These are phyloP conservation scores for Pseudorhombus dupliciocellatus DNA, from an alignment of 2,113 vertebrate genomes.

Conservation along the genomic window DNA sequence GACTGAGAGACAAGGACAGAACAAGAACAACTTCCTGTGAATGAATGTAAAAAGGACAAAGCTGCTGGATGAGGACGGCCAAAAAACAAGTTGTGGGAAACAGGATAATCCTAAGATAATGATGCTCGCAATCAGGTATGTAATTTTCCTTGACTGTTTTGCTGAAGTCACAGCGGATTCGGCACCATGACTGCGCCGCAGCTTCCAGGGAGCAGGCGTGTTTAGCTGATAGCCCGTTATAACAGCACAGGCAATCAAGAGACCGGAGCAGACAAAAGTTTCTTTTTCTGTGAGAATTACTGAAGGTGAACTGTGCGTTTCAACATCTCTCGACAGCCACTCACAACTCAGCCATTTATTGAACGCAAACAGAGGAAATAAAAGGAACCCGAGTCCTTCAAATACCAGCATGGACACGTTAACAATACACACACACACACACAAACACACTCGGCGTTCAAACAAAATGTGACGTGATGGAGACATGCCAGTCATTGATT, in stretches of 20 bases:
- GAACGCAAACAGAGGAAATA: constrained; percentile 7
- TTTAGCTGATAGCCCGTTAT: constrained; percentile 48
- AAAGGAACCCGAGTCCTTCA: constrained; percentile 25
- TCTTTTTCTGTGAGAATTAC: constrained; percentile 42
- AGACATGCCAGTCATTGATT: constrained; percentile 44
- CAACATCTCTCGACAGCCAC: constrained; percentile 8
- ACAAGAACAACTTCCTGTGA: not conserved
- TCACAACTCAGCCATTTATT: constrained; percentile 16
- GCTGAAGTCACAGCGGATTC: constrained; percentile 49
- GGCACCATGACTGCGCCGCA: constrained; percentile 3
- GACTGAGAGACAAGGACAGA: not conserved
- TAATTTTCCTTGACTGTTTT: constrained; percentile 47
- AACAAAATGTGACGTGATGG: not conserved
- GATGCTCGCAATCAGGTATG: constrained; percentile 54
- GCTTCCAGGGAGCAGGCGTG: constrained; percentile 30
- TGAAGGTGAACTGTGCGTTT: constrained; percentile 40
- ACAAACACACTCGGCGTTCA: not conserved
- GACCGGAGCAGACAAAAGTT: constrained; percentile 20
- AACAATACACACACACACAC: not conserved
- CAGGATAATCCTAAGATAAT: constrained; percentile 48
- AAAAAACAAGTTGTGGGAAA: constrained; percentile 33
- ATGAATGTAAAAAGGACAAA: not conserved
- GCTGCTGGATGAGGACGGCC: constrained; percentile 3
- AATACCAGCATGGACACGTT: not conserved
- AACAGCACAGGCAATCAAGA: constrained; percentile 44